These are phyloP conservation scores for Stegastes partitus DNA, from an alignment of 2,113 vertebrate genomes.

Conservation along the genomic window DNA sequence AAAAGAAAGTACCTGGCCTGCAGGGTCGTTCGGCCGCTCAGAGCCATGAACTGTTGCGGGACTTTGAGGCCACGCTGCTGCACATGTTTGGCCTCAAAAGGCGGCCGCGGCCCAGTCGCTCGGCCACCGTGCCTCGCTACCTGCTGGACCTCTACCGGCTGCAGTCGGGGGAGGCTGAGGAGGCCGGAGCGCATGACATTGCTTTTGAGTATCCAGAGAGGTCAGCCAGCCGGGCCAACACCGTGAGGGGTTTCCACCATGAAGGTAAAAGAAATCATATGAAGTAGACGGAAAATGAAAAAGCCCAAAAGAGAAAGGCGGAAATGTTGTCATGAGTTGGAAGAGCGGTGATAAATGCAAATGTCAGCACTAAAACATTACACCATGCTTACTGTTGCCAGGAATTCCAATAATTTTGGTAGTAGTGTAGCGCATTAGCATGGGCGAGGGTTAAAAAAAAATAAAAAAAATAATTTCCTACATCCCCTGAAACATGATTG, in stretches of 20 bases:
- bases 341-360: conserved; percentile 26
- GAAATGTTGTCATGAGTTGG: not conserved
- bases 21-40: conserved; percentile 91
- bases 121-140: conserved; percentile 92
- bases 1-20: conserved; percentile 94
- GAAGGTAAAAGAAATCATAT: conserved; percentile 88
- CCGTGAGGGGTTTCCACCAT: conserved; percentile 98
- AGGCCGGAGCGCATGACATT: conserved; percentile 86
- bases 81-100: conserved; percentile 98
- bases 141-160: conserved; percentile 98
- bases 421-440: conserved; percentile 48
- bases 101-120: conserved; percentile 93
- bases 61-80: conserved; percentile 98
- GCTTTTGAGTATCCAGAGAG: conserved; percentile 94
- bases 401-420: conserved; percentile 41
- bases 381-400: conserved; percentile 13
- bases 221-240: conserved; percentile 96
- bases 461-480: conserved; percentile 64
- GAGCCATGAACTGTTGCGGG: conserved; percentile 98
- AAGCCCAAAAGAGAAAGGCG: not conserved
- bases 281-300: not conserved
- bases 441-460: conserved; percentile 32
- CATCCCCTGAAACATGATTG: conserved; percentile 67
- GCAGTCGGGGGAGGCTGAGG: conserved; percentile 95
- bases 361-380: conserved; percentile 31